phyloP scores from a whole-genome alignment of 2,113 vertebrate genomes.

The Acrocephalus kingi region DNA sequence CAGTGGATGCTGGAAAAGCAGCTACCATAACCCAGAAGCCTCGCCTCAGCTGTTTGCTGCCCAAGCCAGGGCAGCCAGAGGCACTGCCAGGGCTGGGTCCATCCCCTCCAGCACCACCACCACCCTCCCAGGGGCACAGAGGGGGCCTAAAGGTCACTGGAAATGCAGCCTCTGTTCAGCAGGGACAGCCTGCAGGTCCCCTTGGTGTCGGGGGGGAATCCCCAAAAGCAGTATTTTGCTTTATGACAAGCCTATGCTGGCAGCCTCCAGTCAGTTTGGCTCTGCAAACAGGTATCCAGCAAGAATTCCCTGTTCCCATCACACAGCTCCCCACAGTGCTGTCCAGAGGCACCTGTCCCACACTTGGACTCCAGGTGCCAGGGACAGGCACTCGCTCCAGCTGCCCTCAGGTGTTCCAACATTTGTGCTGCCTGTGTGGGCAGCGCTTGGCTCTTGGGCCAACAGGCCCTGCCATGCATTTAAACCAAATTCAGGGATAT shows the following conservation, averaged over 20 bases:
- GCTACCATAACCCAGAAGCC: neutral
- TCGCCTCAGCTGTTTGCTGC: neutral
- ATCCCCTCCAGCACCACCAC: neutral
- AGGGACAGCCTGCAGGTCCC: neutral
- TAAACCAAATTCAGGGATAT: neutral
- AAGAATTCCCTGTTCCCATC: neutral
- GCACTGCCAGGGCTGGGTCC: neutral
- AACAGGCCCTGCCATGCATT: neutral
- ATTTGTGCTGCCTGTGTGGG: accelerated
- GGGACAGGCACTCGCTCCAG: neutral
- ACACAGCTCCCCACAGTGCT: accelerated
- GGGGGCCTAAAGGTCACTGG: neutral
- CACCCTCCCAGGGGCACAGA: accelerated
- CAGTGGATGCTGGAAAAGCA: neutral
- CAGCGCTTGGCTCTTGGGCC: accelerated
- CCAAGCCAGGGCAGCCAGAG: neutral
- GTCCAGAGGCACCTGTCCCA: neutral
- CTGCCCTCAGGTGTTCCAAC: neutral
- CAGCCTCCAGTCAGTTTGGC: neutral
- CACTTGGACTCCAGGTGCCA: accelerated
- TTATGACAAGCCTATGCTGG: neutral
- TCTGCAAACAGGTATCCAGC: neutral
- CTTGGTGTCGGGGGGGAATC: accelerated
- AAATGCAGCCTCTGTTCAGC: neutral
- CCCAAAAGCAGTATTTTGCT: neutral